Percentiles rank a stretch among this genome's conserved stretches.
phyloP scores from a whole-genome alignment of 2,797 vertebrate species.

The Gymnoscopelus microlampas region DNA sequence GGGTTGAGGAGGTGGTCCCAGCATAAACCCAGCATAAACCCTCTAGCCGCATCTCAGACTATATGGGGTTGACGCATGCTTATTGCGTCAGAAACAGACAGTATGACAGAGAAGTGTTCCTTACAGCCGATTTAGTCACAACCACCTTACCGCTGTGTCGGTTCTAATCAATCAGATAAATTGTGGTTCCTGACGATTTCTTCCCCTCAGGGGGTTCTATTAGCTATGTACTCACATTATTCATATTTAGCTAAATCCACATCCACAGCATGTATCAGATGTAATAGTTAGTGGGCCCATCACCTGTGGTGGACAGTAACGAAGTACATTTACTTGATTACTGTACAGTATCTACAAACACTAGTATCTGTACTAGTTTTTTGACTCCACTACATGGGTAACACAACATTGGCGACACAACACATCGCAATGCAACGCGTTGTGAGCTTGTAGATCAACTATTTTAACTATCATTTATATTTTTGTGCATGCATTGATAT shows the following conservation, averaged over 20 bases:
- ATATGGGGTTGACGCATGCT: constrained; percentile 28
- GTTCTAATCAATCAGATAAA: constrained; percentile 37
- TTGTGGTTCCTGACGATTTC: constrained; percentile 20
- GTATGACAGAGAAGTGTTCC: constrained; percentile 31
- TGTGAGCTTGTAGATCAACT: no score
- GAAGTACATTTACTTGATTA: no score
- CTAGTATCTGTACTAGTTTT: no score
- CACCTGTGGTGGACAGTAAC: constrained; percentile 15
- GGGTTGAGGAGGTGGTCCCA: constrained; percentile 22
- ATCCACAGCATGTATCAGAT: constrained; percentile 7
- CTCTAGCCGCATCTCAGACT: constrained; percentile 26
- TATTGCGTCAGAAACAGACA: constrained; percentile 23
- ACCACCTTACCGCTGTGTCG: constrained; percentile 2
- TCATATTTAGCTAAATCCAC: background rate
- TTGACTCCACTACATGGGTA: no score
- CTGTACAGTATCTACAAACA: no score
- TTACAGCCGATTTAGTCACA: constrained; percentile 21
- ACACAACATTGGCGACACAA: no score
- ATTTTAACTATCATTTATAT: no score
- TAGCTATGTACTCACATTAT: constrained; percentile 22
- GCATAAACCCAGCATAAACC: constrained; percentile 11
- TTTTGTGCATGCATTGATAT: no score
- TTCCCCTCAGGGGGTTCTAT: constrained; percentile 30
- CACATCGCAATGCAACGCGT: no score
- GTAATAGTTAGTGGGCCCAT: constrained; percentile 14